Evolutionary conservation across 1,140 invertebrate genomes (phyloP).

Genomic region (Planococcus citri): DNA sequence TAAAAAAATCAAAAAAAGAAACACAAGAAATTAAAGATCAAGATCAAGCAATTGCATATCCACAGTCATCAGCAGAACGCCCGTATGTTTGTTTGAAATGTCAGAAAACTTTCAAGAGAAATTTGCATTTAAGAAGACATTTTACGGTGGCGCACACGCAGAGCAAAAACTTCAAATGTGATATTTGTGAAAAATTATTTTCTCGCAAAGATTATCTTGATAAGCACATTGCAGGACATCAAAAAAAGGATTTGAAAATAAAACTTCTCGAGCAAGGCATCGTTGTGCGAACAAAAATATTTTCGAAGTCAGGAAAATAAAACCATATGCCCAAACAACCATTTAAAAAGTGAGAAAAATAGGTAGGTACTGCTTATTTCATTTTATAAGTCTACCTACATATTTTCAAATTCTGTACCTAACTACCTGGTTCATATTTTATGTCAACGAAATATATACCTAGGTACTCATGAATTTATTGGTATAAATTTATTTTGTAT

Average conservation of each 20-base stretch:
- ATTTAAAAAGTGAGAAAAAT: no score
- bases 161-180: constrained; percentile 5
- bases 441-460: no score
- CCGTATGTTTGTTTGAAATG: not conserved
- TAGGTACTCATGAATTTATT: no score
- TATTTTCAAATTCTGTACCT: no score
- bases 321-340: no score
- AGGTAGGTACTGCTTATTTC: no score
- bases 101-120: not conserved
- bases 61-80: not conserved
- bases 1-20: no score
- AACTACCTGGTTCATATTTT: no score
- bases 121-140: not conserved
- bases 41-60: not conserved
- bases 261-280: constrained; percentile 9
- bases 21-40: not conserved
- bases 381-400: no score
- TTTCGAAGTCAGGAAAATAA: not conserved
- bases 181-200: not conserved
- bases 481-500: no score
- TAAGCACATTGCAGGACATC: not conserved
- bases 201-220: constrained; percentile 10
- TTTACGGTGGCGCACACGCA: not conserved
- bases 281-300: not conserved
- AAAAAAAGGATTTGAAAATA: constrained; percentile 3